Conservation (phyloP, 2,113 vertebrate genomes). For the Nansenia antarctica region DNA sequence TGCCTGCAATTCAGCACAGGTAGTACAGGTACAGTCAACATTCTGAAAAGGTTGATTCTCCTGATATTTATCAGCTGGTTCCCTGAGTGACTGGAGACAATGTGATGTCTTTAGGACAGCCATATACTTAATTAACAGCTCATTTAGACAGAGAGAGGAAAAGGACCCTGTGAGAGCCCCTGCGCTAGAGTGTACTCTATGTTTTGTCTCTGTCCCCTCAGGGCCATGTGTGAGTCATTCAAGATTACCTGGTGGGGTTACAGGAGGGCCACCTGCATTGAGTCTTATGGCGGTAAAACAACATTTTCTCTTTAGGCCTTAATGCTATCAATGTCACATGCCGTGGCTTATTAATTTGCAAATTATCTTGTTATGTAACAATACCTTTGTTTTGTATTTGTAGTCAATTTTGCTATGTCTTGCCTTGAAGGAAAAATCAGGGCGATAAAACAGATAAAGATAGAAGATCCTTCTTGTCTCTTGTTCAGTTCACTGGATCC, state of each 20-base stretch:
- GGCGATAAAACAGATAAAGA: no score
- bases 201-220: not conserved
- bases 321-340: not conserved
- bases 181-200: not conserved
- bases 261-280: not conserved
- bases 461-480: no score
- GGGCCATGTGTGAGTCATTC: slow-evolving; percentile 3
- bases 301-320: not conserved
- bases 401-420: no score
- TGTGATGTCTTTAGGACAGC: not conserved
- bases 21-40: not conserved
- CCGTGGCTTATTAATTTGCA: not conserved
- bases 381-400: no score
- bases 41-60: not conserved
- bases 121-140: not conserved
- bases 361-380: no score
- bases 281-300: not conserved
- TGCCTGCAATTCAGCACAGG: not conserved
- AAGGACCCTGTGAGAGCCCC: not conserved
- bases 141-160: not conserved
- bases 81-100: not conserved
- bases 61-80: slow-evolving; percentile 3
- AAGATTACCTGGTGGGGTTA: not conserved
- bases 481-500: not conserved
- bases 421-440: no score